phyloP scores from a whole-genome alignment of 23 tunicate species.

The Halocynthia aurantium region DNA sequence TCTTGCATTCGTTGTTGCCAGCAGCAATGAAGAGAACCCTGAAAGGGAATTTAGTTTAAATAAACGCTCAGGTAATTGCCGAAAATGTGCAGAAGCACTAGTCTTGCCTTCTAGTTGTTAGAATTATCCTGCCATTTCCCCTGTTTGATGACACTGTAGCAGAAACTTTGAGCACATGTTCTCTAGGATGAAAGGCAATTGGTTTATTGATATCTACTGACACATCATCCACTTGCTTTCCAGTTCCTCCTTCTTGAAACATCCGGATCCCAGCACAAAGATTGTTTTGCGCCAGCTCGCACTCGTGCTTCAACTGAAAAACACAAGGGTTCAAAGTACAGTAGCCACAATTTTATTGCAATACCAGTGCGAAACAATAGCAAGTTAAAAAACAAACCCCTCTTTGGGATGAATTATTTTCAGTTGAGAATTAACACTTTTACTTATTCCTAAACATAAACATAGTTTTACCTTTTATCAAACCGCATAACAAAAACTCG shows the following conservation, averaged over 20 bases:
- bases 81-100: background rate
- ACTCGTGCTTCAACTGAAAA: slow-evolving; percentile 43
- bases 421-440: no score
- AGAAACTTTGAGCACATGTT: slow-evolving; percentile 53
- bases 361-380: no score
- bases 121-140: slow-evolving; percentile 67
- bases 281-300: slow-evolving; percentile 30
- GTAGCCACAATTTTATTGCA: no score
- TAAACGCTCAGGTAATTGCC: background rate
- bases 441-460: no score
- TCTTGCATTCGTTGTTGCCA: slow-evolving; percentile 45
- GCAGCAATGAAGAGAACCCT: slow-evolving; percentile 64
- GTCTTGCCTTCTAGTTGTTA: slow-evolving; percentile 57
- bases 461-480: no score
- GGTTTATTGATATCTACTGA: background rate
- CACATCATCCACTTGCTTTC: background rate
- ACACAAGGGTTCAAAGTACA: background rate
- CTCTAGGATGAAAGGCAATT: slow-evolving; percentile 8
- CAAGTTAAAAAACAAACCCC: no score
- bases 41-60: background rate
- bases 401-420: no score
- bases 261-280: background rate
- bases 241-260: background rate
- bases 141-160: slow-evolving; percentile 44
- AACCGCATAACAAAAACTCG: no score